Base-by-base conservation (phyloP, 2,113 vertebrate genomes). In the Rhabdomys dilectus region DNA sequence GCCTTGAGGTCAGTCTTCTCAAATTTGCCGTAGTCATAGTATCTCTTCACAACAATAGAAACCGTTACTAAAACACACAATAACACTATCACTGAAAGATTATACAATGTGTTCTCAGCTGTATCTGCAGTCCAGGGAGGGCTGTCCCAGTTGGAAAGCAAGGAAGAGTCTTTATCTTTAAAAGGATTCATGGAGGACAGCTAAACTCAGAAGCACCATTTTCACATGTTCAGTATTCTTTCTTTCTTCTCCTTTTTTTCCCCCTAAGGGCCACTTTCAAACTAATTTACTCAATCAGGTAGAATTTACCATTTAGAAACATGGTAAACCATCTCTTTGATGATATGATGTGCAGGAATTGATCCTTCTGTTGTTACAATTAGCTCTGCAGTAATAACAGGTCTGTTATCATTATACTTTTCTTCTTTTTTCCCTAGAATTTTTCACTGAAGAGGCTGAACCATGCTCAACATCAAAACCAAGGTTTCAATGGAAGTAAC, bases 391-490 rank as follows among this genome's bases (percentile, higher is more conserved):
- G 9, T 80, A 29, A 8, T 16, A 82, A 82, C 22, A 64, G 7
- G 8, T 26, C 5, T 87, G 42, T 80, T 48, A 72, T 80, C 36
- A 48, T 77, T 48, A 73, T 31, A 34, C 21, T 36, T 66, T 10
- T 80, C 73, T 90, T 68, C 17, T 48, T 73, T 62, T 72, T 66
- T 53, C 62, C 73, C 92, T 84, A 45, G 48, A 36, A 9, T 62
- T 42, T 76, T 88, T 89, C 56, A 84, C 5, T n/a, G 36, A 90
- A 90, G 19, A 86, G 48, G 48, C 34, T 10, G 62, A 76, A 88
- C 89, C 76, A 12, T 53, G 36, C 24, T 91, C 29, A 60, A 45
- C 86, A 60, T 95, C 26, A 31, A 96, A 91, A 89, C 39, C n/a
- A 86, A 68, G 58, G 58, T 84, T 17, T 87, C 15, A 24, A 39